Evolutionary conservation across 2,888 invertebrate species (phyloP).

Genomic region (Amorpha juglandis): DNA sequence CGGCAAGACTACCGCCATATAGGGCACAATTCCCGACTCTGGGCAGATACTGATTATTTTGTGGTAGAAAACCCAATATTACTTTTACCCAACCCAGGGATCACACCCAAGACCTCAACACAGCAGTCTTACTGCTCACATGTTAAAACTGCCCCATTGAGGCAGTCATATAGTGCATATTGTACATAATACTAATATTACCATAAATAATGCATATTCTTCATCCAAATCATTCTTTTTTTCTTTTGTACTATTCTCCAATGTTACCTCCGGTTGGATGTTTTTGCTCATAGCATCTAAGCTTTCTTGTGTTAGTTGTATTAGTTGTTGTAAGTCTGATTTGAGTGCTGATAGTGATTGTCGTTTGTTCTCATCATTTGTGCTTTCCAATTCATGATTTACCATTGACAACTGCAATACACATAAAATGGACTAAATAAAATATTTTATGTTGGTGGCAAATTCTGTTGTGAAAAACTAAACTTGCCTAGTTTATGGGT

Average conservation of each 20-base stretch:
- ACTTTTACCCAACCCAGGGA: too few species aligned
- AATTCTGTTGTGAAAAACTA: too few species aligned
- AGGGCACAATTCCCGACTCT: too few species aligned
- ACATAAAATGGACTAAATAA: background rate
- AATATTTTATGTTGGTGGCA: too few species aligned
- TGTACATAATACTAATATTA: constrained; percentile 42
- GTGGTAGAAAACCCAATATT: too few species aligned
- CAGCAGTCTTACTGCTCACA: too few species aligned
- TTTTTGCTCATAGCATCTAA: constrained; percentile 59
- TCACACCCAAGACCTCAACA: too few species aligned
- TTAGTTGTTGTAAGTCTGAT: constrained; percentile 87
- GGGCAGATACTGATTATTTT: too few species aligned
- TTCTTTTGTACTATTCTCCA: constrained; percentile 34
- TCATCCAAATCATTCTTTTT: constrained; percentile 62
- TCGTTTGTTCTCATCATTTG: constrained; percentile 75
- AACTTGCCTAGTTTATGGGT: too few species aligned
- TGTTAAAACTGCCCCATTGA: too few species aligned
- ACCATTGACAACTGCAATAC: constrained; percentile 85
- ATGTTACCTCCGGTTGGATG: constrained; percentile 33
- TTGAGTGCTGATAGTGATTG: constrained; percentile 85
- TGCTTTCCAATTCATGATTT: constrained; percentile 80
- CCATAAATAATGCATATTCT: constrained; percentile 89
- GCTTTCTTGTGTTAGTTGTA: constrained; percentile 87
- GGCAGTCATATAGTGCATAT: background rate
- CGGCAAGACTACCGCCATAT: too few species aligned